These are phyloP conservation scores for Caretta caretta DNA, from an alignment of 2,113 vertebrate species.

Conservation along the genomic window DNA sequence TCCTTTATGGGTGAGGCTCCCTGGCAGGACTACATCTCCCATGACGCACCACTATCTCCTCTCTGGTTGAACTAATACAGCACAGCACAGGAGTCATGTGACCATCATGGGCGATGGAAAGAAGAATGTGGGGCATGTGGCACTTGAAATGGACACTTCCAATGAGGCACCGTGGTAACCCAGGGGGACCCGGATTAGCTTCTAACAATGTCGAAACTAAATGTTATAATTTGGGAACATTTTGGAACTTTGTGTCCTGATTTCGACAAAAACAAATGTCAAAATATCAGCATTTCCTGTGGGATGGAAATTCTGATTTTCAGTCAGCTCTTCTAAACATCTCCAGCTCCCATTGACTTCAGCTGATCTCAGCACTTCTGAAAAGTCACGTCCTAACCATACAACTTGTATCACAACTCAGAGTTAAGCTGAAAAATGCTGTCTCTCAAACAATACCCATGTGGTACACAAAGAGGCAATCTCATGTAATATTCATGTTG, in stretches of 20 bases:
- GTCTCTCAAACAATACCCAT: neutral
- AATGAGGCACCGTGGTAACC: neutral
- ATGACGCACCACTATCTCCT: accelerated
- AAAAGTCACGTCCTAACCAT: too few relatives aligned
- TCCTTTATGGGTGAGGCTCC: neutral
- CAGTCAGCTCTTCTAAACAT: neutral
- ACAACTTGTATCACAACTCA: too few relatives aligned
- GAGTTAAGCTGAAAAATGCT: too few relatives aligned
- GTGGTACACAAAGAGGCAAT: neutral
- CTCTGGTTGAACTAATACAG: neutral
- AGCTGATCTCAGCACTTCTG: neutral
- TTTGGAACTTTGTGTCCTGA: neutral
- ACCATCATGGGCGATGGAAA: too few relatives aligned
- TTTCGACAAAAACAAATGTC: neutral
- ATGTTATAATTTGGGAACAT: neutral
- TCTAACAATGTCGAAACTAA: neutral
- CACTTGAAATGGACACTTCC: neutral
- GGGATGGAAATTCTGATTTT: neutral
- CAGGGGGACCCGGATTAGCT: neutral
- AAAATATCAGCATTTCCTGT: neutral
- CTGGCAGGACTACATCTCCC: neutral
- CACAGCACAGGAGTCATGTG: accelerated
- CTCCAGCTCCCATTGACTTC: neutral
- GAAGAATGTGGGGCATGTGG: neutral
- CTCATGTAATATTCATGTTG: accelerated